Evolutionary conservation across 2,888 invertebrate species (phyloP).

Genomic region (Druceiella hillmani): DNA sequence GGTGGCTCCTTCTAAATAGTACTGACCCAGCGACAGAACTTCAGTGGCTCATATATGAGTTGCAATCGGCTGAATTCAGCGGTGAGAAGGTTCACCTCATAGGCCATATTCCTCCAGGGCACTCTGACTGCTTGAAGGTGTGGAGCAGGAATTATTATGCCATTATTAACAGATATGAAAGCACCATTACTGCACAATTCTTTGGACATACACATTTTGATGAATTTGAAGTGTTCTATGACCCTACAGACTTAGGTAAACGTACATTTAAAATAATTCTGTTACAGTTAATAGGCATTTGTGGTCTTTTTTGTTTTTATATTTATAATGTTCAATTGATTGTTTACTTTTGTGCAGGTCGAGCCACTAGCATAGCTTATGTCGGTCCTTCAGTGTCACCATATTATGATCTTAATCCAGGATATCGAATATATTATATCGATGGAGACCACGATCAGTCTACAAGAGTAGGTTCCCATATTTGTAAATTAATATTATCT

Average conservation of each 20-base stretch:
- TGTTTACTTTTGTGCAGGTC: constrained; percentile 41
- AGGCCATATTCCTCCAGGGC: constrained; percentile 94
- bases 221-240: constrained; percentile 91
- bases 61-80: constrained; percentile 90
- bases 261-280: constrained; percentile 13
- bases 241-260: constrained; percentile 71
- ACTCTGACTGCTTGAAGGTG: constrained; percentile 87
- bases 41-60: constrained; percentile 91
- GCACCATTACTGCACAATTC: constrained; percentile 86
- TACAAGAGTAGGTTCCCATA: constrained; percentile 65
- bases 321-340: background rate
- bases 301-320: background rate
- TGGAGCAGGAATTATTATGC: constrained; percentile 95
- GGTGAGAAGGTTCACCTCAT: constrained; percentile 96
- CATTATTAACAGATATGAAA: constrained; percentile 83
- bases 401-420: constrained; percentile 88
- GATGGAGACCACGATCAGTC: constrained; percentile 87
- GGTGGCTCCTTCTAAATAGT: constrained; percentile 89
- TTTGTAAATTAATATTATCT: too few species aligned
- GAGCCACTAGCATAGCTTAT: constrained; percentile 84
- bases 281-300: background rate
- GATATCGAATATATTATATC: constrained; percentile 92
- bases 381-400: constrained; percentile 94
- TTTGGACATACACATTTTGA: constrained; percentile 95
- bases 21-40: constrained; percentile 94